phyloP scores from a whole-genome alignment of 1,140 invertebrate genomes.

The Drosophila mojavensis region DNA sequence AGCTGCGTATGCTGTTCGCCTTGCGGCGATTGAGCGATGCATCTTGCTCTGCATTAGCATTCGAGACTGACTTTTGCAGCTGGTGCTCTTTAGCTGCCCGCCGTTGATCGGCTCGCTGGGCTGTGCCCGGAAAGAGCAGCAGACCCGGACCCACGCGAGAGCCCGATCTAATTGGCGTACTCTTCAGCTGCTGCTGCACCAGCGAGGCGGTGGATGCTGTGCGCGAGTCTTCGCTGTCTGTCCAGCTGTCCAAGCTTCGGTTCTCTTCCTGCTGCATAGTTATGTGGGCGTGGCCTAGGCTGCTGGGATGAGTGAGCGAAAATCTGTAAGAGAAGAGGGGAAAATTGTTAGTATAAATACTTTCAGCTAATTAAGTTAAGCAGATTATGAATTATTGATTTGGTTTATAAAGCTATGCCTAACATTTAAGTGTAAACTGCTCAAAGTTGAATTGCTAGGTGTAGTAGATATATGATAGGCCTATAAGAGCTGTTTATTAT shows the following conservation, averaged over 20 bases:
- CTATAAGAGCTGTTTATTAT: too few species aligned
- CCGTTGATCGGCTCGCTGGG: conserved; percentile 55
- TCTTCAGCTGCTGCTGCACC: conserved; percentile 11
- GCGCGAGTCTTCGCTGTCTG: conserved; percentile 30
- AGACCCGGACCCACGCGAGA: conserved; percentile 50
- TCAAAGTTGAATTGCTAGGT: too few species aligned
- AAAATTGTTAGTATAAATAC: too few species aligned
- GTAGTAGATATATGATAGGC: too few species aligned
- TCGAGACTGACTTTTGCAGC: conserved; percentile 20
- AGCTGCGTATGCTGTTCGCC: conserved; percentile 59
- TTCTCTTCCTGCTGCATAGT: conserved; percentile 15
- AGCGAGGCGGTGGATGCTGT: conserved; percentile 63
- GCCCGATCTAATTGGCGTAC: background rate
- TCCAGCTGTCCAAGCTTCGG: conserved; percentile 14
- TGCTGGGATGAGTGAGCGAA: too few species aligned
- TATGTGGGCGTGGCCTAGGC: background rate
- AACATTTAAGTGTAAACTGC: too few species aligned
- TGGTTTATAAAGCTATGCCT: too few species aligned
- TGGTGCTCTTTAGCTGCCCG: background rate
- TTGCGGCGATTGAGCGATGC: conserved; percentile 58
- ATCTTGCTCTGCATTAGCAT: conserved; percentile 44
- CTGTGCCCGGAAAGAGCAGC: conserved; percentile 64
- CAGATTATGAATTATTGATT: too few species aligned
- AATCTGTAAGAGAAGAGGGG: too few species aligned
- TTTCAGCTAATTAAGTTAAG: too few species aligned